Evolutionary conservation across 2,113 vertebrate genomes (phyloP).

Genomic region (Morone chrysops): DNA sequence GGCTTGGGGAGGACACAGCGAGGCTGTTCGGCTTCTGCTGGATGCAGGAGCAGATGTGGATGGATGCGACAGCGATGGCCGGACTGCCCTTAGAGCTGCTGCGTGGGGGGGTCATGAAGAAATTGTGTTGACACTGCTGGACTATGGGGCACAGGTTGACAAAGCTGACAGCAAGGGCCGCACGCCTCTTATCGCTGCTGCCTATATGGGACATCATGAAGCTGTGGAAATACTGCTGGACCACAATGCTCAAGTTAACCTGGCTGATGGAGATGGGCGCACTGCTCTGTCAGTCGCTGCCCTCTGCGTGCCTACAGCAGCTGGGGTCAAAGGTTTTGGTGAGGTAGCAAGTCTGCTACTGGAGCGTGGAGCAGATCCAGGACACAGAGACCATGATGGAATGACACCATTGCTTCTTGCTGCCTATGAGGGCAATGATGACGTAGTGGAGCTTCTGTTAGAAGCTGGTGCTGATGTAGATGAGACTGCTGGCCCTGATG

Average conservation of each 20-base stretch:
- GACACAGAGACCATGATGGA: constrained; percentile 84
- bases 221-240: constrained; percentile 82
- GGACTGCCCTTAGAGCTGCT: constrained; percentile 86
- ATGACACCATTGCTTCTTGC: constrained; percentile 87
- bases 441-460: constrained; percentile 85
- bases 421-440: constrained; percentile 85
- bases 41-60: constrained; percentile 84
- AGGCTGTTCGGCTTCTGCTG: constrained; percentile 80
- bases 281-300: constrained; percentile 86
- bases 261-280: constrained; percentile 83
- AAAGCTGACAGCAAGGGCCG: constrained; percentile 83
- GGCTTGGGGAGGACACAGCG: constrained; percentile 85
- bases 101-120: constrained; percentile 87
- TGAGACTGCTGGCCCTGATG: constrained; percentile 76
- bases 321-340: constrained; percentile 75
- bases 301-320: constrained; percentile 82
- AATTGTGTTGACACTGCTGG: constrained; percentile 79
- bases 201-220: constrained; percentile 87
- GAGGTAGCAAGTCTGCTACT: constrained; percentile 83
- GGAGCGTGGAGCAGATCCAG: constrained; percentile 82
- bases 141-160: constrained; percentile 80
- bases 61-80: constrained; percentile 81
- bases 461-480: constrained; percentile 87
- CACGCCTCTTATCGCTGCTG: constrained; percentile 85
- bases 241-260: constrained; percentile 77